These are phyloP conservation scores for Stegodyphus mimosarum DNA, from an alignment of 1,140 invertebrate genomes.

Conservation along the genomic window DNA sequence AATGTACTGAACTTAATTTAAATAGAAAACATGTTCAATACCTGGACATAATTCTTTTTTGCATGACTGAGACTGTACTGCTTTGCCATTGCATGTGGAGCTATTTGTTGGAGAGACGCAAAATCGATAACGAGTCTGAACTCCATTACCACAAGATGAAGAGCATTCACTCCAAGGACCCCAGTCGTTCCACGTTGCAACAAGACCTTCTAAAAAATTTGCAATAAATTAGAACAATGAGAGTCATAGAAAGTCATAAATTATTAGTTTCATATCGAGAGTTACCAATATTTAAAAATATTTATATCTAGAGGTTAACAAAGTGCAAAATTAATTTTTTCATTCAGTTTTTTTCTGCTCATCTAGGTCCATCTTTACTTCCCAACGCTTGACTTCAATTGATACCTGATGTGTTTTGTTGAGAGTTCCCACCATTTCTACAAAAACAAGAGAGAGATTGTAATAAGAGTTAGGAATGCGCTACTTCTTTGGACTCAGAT, in stretches of 20 bases:
- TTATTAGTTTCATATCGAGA: not conserved
- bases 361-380: no score
- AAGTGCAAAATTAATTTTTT: no score
- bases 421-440: no score
- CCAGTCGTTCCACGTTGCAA: slow-evolving; percentile 59
- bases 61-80: slow-evolving; percentile 46
- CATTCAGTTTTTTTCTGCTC: no score
- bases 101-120: slow-evolving; percentile 25
- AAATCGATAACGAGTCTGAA: slow-evolving; percentile 57
- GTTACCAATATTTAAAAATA: no score
- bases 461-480: no score
- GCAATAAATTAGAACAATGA: not conserved
- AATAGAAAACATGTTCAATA: not conserved
- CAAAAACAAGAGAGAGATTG: no score
- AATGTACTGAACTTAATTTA: no score
- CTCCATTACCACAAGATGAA: slow-evolving; percentile 48
- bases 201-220: slow-evolving; percentile 26
- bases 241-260: not conserved
- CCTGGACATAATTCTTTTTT: slow-evolving; percentile 34
- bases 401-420: no score
- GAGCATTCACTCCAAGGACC: slow-evolving; percentile 60
- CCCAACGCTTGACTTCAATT: no score
- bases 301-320: no score
- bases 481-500: no score
- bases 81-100: slow-evolving; percentile 35